Base-by-base conservation (phyloP, 2,797 vertebrate genomes). In the Diplodus sargus region DNA sequence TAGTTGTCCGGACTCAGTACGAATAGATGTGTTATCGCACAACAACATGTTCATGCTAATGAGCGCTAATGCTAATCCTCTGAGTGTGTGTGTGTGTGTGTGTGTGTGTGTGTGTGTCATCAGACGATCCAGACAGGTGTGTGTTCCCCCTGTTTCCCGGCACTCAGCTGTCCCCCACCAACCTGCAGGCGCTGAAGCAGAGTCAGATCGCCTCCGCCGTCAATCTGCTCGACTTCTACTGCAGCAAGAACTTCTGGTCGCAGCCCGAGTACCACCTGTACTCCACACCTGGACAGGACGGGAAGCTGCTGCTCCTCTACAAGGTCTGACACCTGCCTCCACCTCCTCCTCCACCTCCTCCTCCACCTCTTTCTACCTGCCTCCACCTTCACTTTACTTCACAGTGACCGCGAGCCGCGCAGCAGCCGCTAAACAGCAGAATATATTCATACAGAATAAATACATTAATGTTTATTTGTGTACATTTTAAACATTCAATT, bases 221-320 rank as follows among this genome's bases (percentile, higher is more conserved):
- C 79, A 95, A 95, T 79, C 95, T 97, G 84, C 95, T 99, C 78
- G 97, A 98, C 87, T 95, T 96, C 78, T 96, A 96, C 92, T 99
- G 98, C 94, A 88, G 94, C 79, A 96, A 96, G 87, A 97, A 97
- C 92, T 94, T 92, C 89, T 97, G 97, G 96, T 88, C 95, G 0
- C 94, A 92, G 0, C 97, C 97, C 2, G 96, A 98, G 86, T 99
- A 98, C 90, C 96, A 96, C 70, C 95, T 99, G 73, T 97, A 95
- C 93, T 97, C 97, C 83, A 94, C 96, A 16, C 95, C 92, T 3
- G 95, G 94, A 66, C 96, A n/a, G 5, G 83, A 90, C 4, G 85
- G 83, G 0, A 74, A 43, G 0, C 85, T 85, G 53, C 83, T 92
- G 85, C 88, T 93, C 1, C 42, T 92, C 17, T 93, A 87, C 78